Base-by-base conservation (phyloP, 2,888 invertebrate species). In the Dichetophora obliterata region DNA sequence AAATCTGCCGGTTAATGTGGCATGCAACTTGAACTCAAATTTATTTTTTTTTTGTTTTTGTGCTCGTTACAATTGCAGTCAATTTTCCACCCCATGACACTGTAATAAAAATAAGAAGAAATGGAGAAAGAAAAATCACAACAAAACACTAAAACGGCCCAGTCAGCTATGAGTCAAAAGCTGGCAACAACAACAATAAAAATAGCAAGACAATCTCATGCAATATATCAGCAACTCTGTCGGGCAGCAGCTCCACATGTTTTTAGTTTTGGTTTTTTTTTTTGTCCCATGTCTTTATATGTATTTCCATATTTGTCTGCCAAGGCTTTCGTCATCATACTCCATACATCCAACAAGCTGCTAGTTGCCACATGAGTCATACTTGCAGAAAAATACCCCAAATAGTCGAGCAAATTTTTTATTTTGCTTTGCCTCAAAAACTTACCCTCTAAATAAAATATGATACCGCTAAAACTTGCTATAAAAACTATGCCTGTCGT, bases 1-100 rank as follows among this genome's bases (percentile, higher is more conserved):
- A 54, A 54, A n/a, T 54, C 34, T 5, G 31, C n/a, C 16, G 24
- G 63, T n/a, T 54, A 19, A 22, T 22, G 54, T 54, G n/a, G 54
- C 54, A 54, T 54, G 54, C 54, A 54, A 54, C 54, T 54, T 54
- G 54, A 54, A 19, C n/a, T 54, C 9, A 54, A 54, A 22, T 19
- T 11, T 43, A 54, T 5, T 54, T n/a, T 54, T 19, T 54, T 54
- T 54, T 54, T 54, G 5, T 54, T 22, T 54, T 1, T 54, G 8
- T 54, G 6, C 11, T 54, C 11, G 19, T 65, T 59, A 34, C 48
- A 68, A 68, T 68, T 68, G 68, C 68, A 68, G 68, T 50, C 68
- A 68, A 68, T 68, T 68, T 68, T 68, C 68, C 24, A 68, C 68
- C 68, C 68, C 66, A 34, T 19, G 31, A 37, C 54, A 54, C n/a